phyloP scores from a whole-genome alignment of 2,888 invertebrate genomes.

The Archips crataeganus region DNA sequence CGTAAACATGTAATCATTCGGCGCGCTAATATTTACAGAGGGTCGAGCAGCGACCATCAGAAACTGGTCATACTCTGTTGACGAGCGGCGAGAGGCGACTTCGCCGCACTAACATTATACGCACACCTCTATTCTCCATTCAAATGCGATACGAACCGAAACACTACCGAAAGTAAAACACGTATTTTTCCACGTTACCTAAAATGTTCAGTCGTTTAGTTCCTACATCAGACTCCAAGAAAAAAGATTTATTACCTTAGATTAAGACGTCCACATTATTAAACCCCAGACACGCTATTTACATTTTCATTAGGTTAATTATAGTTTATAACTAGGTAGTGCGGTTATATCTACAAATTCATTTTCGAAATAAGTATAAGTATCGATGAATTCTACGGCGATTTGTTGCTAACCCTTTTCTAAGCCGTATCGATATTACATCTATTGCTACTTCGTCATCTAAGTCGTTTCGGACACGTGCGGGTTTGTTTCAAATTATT shows the following conservation, averaged over 20 bases:
- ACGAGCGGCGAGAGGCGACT: slow-evolving; percentile 8
- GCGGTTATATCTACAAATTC: slow-evolving; percentile 53
- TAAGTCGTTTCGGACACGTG: slow-evolving; percentile 29
- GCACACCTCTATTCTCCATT: neutral
- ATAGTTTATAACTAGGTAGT: slow-evolving; percentile 48
- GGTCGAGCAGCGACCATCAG: slow-evolving; percentile 28
- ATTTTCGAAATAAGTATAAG: slow-evolving; percentile 45
- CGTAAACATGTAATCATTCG: slow-evolving; percentile 33
- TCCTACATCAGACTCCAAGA: slow-evolving; percentile 60
- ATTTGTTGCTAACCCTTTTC: slow-evolving; percentile 38
- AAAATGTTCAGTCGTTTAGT: slow-evolving; percentile 63
- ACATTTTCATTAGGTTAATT: slow-evolving; percentile 46
- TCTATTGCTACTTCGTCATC: slow-evolving; percentile 34
- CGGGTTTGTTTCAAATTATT: slow-evolving; percentile 72
- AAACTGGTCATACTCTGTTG: slow-evolving; percentile 31
- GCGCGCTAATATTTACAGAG: slow-evolving; percentile 42
- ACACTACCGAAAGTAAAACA: slow-evolving; percentile 37
- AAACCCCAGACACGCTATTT: slow-evolving; percentile 44
- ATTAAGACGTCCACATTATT: slow-evolving; percentile 35
- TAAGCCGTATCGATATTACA: slow-evolving; percentile 38
- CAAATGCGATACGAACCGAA: slow-evolving; percentile 23
- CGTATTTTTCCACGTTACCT: slow-evolving; percentile 46
- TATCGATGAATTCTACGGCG: slow-evolving; percentile 46
- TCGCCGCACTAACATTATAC: slow-evolving; percentile 11
- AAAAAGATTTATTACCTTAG: slow-evolving; percentile 46